Evolutionary conservation across 2,797 vertebrate species (phyloP), one percentile per base, ranked within the genome.

Genomic region (Sebastes nivosus): DNA sequence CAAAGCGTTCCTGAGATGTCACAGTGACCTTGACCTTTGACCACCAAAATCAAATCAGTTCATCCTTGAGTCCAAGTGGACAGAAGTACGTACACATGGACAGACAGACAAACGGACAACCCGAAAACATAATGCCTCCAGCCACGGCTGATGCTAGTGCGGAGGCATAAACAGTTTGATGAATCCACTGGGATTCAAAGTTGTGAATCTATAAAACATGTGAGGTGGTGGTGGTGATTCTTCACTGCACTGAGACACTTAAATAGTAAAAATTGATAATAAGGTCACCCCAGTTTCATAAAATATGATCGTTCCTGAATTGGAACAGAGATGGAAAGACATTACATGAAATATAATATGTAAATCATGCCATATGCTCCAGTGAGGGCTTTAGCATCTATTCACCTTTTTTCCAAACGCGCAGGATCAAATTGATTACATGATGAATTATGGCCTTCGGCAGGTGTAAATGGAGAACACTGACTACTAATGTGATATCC

Each of bases 191-290:
- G 50, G 27, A 50, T 54, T 55, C n/a, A 57, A 67, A 50, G 42
- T 22, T 72, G 59, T 24, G 46, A 76, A 80, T 34, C 25, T 72
- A 67, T 61, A 10, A 24, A 30, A 67, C 8, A 34, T 30, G 58
- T 46, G 30, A 64, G 8, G 29, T 24, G 2, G n/a, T 50, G 13
- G 24, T 24, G 22, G 27, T n/a, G 38, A 24, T 22, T 38, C 65
- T 83, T 74, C 38, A 46, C 85, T 77, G 65, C 63, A 64, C 61
- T 36, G 36, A 82, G 80, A 79, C 67, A 78, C 81, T 81, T 82
- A 59, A 79, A 81, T 10, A 83, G 60, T 22, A 0, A 63, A 27
- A 86, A 90, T 46, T 50, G 34, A 54, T 83, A 81, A 80, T 65
- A 66, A 65, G 14, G 76, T 36, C 52, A 54, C 25, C 22, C 24